Evolutionary conservation across 2,113 vertebrate genomes (phyloP).

Genomic region (Atrichornis clamosus): DNA sequence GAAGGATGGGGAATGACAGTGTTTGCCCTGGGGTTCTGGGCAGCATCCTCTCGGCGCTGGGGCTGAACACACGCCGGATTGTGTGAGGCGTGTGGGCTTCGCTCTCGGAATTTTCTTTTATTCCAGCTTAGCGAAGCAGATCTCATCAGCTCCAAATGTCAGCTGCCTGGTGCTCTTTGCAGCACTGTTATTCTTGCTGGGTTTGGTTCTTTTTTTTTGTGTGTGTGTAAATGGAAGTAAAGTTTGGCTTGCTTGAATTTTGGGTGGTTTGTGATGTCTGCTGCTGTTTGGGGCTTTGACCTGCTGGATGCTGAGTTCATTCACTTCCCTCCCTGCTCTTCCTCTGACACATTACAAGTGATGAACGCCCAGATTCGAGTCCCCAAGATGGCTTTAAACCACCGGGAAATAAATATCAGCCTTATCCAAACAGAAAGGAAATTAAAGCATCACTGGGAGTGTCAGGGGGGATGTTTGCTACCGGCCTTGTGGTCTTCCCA

Average conservation of each 20-base stretch:
- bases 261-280: not conserved
- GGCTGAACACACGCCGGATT: fast-evolving
- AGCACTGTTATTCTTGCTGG: not conserved
- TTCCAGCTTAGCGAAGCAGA: not conserved
- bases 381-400: not conserved
- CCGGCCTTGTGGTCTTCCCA: not conserved
- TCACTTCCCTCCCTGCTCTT: not conserved
- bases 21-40: not conserved
- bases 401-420: not conserved
- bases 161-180: not conserved
- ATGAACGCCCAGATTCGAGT: not conserved
- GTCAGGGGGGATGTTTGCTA: fast-evolving
- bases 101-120: not conserved
- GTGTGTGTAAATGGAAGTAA: not conserved
- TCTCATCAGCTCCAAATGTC: not conserved
- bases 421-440: not conserved
- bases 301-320: not conserved
- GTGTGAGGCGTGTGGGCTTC: not conserved
- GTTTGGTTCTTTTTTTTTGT: not conserved
- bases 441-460: not conserved
- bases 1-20: not conserved
- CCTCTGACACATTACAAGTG: fast-evolving
- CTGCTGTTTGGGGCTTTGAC: not conserved
- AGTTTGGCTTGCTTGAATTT: not conserved
- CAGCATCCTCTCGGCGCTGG: not conserved